These are phyloP conservation scores for Rhinophrynus dorsalis DNA, from an alignment of 2,797 vertebrate species.

Conservation along the genomic window DNA sequence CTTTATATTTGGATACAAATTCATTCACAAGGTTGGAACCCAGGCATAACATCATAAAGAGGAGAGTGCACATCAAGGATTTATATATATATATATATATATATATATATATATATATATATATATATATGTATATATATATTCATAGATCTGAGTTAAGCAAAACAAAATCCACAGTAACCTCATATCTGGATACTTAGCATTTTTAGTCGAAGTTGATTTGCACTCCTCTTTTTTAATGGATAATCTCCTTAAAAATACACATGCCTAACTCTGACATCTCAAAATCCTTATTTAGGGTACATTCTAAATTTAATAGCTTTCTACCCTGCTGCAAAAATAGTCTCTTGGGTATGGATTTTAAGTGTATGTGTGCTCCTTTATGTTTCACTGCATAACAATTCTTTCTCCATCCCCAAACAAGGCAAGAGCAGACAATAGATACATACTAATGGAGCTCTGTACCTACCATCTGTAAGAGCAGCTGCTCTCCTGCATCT, in stretches of 20 bases:
- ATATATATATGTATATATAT: too few relatives aligned
- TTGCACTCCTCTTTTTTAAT: slow-evolving; percentile 62
- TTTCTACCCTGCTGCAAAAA: slow-evolving; percentile 71
- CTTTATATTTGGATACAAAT: too few relatives aligned
- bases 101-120: too few relatives aligned
- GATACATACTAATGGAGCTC: slow-evolving; percentile 99
- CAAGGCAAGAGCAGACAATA: slow-evolving; percentile 97
- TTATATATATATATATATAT: too few relatives aligned
- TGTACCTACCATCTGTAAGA: slow-evolving; percentile 99
- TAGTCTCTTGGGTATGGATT: slow-evolving; percentile 69
- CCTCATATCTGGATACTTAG: slow-evolving; percentile 63
- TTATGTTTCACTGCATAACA: slow-evolving; percentile 82
- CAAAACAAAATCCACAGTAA: too few relatives aligned
- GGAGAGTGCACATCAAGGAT: too few relatives aligned
- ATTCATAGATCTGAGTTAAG: too few relatives aligned
- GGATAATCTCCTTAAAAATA: slow-evolving; percentile 63
- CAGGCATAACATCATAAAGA: too few relatives aligned
- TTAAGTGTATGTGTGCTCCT: slow-evolving; percentile 61
- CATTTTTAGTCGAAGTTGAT: slow-evolving; percentile 57
- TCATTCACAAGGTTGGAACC: too few relatives aligned
- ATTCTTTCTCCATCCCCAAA: slow-evolving; percentile 86
- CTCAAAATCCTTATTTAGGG: slow-evolving; percentile 72
- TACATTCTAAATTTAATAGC: slow-evolving; percentile 71
- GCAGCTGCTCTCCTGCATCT: slow-evolving; percentile 99
- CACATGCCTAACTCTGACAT: slow-evolving; percentile 69